Conservation (phyloP, 1,140 invertebrate genomes). For the Anadara kagoshimensis region DNA sequence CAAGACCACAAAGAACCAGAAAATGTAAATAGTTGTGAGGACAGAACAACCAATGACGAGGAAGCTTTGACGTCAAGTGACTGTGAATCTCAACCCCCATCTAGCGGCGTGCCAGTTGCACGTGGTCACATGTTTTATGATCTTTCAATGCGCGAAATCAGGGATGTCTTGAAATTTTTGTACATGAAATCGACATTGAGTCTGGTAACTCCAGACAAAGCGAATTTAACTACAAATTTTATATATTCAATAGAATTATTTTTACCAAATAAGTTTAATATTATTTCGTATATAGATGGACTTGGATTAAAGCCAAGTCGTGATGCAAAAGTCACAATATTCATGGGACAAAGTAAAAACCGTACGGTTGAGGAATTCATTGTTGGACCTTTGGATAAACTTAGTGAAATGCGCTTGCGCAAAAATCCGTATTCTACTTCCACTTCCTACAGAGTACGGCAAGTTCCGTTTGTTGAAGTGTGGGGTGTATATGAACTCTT, state of each 20-base stretch:
- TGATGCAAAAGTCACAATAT: constrained; percentile 36
- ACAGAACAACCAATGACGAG: too few species aligned
- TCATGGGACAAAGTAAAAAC: constrained; percentile 23
- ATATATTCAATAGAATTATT: constrained; percentile 13
- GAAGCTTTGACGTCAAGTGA: too few species aligned
- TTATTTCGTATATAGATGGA: not conserved
- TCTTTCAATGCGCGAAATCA: not conserved
- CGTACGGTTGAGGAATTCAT: constrained; percentile 37
- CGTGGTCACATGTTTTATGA: not conserved
- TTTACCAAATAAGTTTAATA: not conserved
- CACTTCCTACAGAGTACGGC: constrained; percentile 14
- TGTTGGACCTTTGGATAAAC: constrained; percentile 39
- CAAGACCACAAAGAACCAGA: too few species aligned
- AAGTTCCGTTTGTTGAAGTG: constrained; percentile 13
- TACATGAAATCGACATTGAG: not conserved
- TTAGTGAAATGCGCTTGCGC: constrained; percentile 13
- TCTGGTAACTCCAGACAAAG: not conserved
- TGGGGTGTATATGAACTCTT: not conserved
- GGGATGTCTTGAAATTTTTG: not conserved
- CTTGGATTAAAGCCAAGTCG: constrained; percentile 11
- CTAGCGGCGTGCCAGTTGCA: too few species aligned
- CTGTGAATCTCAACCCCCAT: too few species aligned
- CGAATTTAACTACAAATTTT: not conserved
- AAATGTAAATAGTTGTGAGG: too few species aligned
- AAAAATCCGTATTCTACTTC: constrained; percentile 13